Percentiles rank a stretch among this genome's conserved stretches.
These are phyloP conservation scores for Meloidogyne exigua DNA, from an alignment of 1,140 invertebrate species.

Conservation along the genomic window DNA sequence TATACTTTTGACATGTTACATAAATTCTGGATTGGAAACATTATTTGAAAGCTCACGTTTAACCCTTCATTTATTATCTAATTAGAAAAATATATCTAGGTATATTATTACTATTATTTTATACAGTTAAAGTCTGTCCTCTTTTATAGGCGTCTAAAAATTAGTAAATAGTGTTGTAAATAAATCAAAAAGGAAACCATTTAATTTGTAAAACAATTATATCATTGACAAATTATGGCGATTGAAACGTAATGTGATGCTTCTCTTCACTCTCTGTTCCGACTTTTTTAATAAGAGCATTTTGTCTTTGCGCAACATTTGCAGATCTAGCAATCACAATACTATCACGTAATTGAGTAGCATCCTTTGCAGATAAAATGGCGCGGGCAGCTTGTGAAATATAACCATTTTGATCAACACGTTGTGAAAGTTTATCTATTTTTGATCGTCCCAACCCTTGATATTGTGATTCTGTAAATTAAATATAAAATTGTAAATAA, in stretches of 20 bases:
- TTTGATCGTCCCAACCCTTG: not conserved
- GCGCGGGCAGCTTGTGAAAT: slow-evolving; percentile 49
- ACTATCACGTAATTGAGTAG: slow-evolving; percentile 46
- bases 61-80: not conserved
- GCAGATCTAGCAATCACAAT: slow-evolving; percentile 43
- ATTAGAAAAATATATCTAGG: not conserved
- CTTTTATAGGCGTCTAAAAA: not conserved
- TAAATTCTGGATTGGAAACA: no score
- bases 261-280: not conserved
- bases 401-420: slow-evolving; percentile 30
- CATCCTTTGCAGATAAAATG: slow-evolving; percentile 45
- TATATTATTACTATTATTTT: not conserved
- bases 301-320: slow-evolving; percentile 47
- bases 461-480: not conserved
- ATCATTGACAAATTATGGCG: not conserved
- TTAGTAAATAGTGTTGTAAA: no score
- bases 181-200: no score
- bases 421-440: not conserved
- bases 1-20: no score
- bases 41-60: not conserved
- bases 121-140: not conserved
- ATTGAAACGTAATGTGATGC: not conserved
- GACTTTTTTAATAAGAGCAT: slow-evolving; percentile 32
- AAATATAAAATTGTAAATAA: not conserved
- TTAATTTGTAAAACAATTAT: not conserved